These are phyloP conservation scores for Phengaris alcon DNA, from an alignment of 2,888 invertebrate species.

Conservation along the genomic window DNA sequence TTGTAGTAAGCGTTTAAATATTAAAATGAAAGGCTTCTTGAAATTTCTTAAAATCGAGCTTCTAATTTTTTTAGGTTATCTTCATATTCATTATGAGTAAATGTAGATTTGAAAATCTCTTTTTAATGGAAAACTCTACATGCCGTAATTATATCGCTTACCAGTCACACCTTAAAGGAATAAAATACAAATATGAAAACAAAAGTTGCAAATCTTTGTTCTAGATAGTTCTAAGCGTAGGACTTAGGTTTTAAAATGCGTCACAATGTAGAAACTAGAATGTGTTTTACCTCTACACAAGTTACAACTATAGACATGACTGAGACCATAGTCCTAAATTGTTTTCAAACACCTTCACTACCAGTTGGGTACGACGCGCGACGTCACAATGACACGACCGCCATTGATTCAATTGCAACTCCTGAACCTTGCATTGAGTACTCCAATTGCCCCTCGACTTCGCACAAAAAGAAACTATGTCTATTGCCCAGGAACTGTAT, in stretches of 20 bases:
- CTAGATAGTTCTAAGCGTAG: not conserved
- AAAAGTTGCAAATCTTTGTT: not conserved
- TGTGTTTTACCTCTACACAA: not conserved
- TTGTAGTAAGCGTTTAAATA: no score
- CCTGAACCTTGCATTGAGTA: not conserved
- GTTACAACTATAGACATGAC: not conserved
- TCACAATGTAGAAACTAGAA: conserved; percentile 10
- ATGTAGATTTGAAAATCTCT: no score
- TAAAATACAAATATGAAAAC: not conserved
- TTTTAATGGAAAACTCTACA: no score
- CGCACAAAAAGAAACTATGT: not conserved
- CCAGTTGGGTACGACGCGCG: not conserved
- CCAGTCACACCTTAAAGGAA: no score
- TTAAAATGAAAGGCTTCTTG: no score
- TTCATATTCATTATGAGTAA: no score
- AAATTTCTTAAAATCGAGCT: no score
- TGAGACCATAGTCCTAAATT: conserved; percentile 20
- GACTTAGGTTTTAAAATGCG: conserved; percentile 1
- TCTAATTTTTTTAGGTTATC: no score
- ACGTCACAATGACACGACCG: not conserved
- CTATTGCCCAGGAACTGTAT: not conserved
- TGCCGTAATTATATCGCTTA: no score
- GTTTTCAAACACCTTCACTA: conserved; percentile 8
- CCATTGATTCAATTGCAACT: not conserved
- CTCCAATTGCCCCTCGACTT: not conserved